These are phyloP conservation scores for Amphiura filiformis DNA, from an alignment of 35 echinoderm and acorn worm genomes.

Conservation along the genomic window DNA sequence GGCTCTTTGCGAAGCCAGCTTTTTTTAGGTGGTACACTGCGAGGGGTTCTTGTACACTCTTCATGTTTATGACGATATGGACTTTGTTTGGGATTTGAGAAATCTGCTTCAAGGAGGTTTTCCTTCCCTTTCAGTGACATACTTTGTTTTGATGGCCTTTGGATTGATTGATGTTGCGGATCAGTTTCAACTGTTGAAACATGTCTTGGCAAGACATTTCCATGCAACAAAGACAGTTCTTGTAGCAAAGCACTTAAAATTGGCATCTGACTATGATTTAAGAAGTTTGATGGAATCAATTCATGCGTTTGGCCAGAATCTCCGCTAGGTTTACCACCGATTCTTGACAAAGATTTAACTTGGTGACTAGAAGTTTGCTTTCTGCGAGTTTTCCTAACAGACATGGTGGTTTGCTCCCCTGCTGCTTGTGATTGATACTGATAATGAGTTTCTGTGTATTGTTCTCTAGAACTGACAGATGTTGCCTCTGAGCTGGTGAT, in stretches of 20 bases:
- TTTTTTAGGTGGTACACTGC: slow-evolving; percentile 54
- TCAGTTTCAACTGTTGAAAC: not conserved
- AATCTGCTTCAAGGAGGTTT: slow-evolving; percentile 13
- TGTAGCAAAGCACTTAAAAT: slow-evolving; percentile 62
- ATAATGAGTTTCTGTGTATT: slow-evolving; percentile 31
- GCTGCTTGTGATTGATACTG: not conserved
- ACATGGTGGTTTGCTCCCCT: not conserved
- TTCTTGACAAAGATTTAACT: not conserved
- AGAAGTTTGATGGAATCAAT: not conserved
- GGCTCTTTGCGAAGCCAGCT: slow-evolving; percentile 65
- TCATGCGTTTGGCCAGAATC: not conserved
- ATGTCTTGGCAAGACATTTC: slow-evolving; percentile 6
- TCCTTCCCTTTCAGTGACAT: not conserved
- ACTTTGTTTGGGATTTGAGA: not conserved
- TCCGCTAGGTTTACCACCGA: not conserved
- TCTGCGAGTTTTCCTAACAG: slow-evolving; percentile 13
- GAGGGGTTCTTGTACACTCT: slow-evolving; percentile 51
- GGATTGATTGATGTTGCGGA: not conserved
- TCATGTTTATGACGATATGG: slow-evolving; percentile 52
- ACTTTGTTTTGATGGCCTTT: not conserved
- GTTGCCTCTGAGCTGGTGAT: not conserved
- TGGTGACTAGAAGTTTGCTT: not conserved
- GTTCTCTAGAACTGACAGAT: not conserved
- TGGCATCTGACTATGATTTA: slow-evolving; percentile 36
- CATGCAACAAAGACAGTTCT: slow-evolving; percentile 69